phyloP scores from a whole-genome alignment of 2,113 vertebrate genomes.

The Pongo abelii region DNA sequence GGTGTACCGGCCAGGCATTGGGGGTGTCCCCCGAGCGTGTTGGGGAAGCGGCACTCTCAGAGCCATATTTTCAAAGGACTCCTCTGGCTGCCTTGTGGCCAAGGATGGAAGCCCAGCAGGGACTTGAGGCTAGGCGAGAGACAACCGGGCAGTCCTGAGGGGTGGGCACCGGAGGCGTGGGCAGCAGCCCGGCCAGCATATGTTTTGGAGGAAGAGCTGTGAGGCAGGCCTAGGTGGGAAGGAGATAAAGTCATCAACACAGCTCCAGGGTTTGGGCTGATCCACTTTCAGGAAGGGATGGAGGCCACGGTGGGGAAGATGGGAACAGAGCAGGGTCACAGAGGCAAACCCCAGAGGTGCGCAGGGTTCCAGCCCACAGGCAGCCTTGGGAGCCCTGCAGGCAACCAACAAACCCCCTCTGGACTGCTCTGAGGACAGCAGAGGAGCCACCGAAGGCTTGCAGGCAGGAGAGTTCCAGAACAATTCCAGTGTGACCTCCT shows the following conservation, averaged over 20 bases:
- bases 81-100: neutral
- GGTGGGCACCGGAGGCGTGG: neutral
- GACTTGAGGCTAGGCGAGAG: neutral
- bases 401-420: neutral
- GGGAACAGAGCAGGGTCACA: neutral
- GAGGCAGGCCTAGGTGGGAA: too few relatives aligned
- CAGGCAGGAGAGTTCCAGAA: neutral
- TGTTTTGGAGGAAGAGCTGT: neutral
- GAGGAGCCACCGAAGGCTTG: neutral
- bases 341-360: neutral
- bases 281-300: fast-evolving
- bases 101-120: fast-evolving
- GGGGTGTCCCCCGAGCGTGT: neutral
- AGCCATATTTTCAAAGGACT: neutral
- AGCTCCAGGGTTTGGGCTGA: neutral
- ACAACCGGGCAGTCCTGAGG: too few relatives aligned
- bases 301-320: fast-evolving
- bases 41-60: fast-evolving
- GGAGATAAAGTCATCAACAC: neutral
- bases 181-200: fast-evolving
- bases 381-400: neutral
- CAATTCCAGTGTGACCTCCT: neutral
- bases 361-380: neutral
- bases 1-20: neutral
- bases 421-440: too few relatives aligned